These are phyloP conservation scores for Gnatocerus cornutus DNA, from an alignment of 2,888 invertebrate genomes.

Conservation along the genomic window DNA sequence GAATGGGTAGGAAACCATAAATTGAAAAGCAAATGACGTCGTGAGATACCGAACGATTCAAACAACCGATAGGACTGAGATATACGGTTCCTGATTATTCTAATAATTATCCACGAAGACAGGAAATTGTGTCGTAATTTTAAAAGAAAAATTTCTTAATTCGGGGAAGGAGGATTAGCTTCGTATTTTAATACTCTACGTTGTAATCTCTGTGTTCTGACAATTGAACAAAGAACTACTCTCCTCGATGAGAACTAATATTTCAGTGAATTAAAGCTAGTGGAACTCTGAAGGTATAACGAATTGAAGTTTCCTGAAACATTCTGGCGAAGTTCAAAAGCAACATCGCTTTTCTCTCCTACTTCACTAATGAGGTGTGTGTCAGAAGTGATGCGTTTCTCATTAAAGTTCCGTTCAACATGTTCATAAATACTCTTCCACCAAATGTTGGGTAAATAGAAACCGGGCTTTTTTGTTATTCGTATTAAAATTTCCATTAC, in stretches of 20 bases:
- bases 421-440: conserved; percentile 43
- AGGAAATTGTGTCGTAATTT: conserved; percentile 8
- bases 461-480: conserved; percentile 7
- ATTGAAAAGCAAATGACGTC: conserved; percentile 37
- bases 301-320: conserved; percentile 40
- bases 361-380: conserved; percentile 51
- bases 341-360: conserved; percentile 47
- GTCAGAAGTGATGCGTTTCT: conserved; percentile 52
- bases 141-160: conserved; percentile 12
- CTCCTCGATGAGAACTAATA: conserved; percentile 31
- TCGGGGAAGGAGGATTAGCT: not conserved
- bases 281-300: conserved; percentile 38
- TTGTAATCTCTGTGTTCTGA: conserved; percentile 6
- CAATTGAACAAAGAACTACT: conserved; percentile 30
- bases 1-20: conserved; percentile 40
- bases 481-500: conserved; percentile 9
- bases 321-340: conserved; percentile 47
- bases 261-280: conserved; percentile 41
- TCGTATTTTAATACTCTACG: not conserved
- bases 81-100: conserved; percentile 13
- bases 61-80: conserved; percentile 16
- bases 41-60: conserved; percentile 20
- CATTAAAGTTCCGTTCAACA: conserved; percentile 47
- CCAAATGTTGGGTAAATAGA: conserved; percentile 31
- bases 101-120: conserved; percentile 2